Percentiles rank a stretch among this genome's conserved stretches.
phyloP scores from a whole-genome alignment of 2,113 vertebrate species.

The Alectura lathami region DNA sequence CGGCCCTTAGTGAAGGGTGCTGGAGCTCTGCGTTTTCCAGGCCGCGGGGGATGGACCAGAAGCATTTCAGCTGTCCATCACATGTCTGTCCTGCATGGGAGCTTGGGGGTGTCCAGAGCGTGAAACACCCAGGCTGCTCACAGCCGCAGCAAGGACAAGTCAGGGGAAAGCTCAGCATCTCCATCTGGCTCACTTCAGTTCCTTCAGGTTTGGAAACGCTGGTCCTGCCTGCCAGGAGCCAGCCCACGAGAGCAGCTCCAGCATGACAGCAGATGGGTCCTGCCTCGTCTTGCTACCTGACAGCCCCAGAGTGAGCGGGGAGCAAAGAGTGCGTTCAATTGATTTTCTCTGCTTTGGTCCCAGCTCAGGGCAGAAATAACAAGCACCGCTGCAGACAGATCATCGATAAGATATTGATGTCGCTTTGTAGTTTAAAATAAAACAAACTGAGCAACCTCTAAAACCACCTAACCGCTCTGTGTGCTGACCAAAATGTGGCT shows the following conservation, averaged over 20 bases:
- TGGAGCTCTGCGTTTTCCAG: neutral
- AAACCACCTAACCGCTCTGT: neutral
- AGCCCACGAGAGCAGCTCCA: neutral
- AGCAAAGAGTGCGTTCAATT: neutral
- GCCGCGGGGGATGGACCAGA: neutral
- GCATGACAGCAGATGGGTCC: neutral
- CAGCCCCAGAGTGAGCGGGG: neutral
- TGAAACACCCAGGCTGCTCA: constrained; percentile 2
- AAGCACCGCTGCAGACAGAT: neutral
- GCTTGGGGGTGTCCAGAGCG: neutral
- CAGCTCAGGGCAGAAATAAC: neutral
- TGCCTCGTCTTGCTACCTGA: neutral
- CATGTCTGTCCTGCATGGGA: neutral
- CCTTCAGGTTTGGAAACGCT: neutral
- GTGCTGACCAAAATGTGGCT: neutral
- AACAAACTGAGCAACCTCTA: neutral
- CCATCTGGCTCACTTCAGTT: neutral
- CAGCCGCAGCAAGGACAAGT: neutral
- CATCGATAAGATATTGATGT: constrained; percentile 16
- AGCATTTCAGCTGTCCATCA: neutral
- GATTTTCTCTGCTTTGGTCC: neutral
- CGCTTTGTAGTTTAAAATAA: neutral
- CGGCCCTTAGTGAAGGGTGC: constrained; percentile 1
- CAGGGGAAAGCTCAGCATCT: neutral
- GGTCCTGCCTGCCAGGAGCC: neutral